These are phyloP conservation scores for Chromis chromis DNA, from an alignment of 2,797 vertebrate species.

Conservation along the genomic window DNA sequence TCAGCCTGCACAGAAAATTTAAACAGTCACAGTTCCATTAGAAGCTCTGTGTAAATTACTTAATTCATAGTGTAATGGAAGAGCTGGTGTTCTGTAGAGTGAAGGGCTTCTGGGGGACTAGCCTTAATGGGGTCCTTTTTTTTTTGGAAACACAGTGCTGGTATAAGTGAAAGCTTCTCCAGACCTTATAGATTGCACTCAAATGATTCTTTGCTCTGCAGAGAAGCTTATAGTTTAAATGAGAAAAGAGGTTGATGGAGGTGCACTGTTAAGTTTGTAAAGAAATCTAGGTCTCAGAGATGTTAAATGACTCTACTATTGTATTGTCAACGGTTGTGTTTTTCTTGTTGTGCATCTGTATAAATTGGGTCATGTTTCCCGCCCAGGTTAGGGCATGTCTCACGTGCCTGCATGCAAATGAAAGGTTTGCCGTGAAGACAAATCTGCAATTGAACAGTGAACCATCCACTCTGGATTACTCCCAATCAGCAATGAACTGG, in stretches of 20 bases:
- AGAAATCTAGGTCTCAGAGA: too few relatives aligned
- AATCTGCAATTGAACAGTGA: conserved; percentile 63
- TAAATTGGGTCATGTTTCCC: neutral
- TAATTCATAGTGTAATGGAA: conserved; percentile 19
- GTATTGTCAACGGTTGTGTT: neutral
- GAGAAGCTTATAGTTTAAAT: too few relatives aligned
- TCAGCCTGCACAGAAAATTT: conserved; percentile 14
- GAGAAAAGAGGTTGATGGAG: too few relatives aligned
- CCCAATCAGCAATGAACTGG: conserved; percentile 7
- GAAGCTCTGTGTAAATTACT: conserved; percentile 35
- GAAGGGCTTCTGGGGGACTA: neutral
- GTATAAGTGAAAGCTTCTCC: neutral
- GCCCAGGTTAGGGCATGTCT: conserved; percentile 46
- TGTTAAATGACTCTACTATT: too few relatives aligned
- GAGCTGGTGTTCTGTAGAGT: conserved; percentile 12
- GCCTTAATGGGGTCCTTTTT: conserved; percentile 8
- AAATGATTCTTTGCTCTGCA: too few relatives aligned
- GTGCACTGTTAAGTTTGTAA: too few relatives aligned
- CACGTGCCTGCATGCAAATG: conserved; percentile 41
- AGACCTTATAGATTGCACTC: too few relatives aligned
- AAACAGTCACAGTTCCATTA: conserved; percentile 43
- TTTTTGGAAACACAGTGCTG: conserved; percentile 1
- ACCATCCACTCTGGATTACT: conserved; percentile 37
- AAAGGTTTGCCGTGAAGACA: conserved; percentile 8
- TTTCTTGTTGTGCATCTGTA: neutral